A percentile compares a stretch with the other conserved stretches of the same genome.
Conservation (phyloP, 2,797 vertebrate genomes). For the Amblyopsis hoosieri region DNA sequence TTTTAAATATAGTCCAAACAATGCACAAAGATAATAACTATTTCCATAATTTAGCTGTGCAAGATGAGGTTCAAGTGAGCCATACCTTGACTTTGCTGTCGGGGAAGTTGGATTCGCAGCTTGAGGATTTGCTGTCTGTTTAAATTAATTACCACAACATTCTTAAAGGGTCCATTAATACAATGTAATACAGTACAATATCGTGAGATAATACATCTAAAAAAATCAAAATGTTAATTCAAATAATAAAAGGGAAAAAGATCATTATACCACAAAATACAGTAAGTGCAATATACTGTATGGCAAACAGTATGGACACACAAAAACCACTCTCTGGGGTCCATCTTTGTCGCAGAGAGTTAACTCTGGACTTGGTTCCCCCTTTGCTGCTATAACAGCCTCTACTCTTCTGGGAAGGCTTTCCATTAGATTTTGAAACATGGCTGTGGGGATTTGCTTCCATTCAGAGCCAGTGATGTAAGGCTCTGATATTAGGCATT, state of each 20-base stretch:
- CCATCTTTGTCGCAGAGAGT: too few relatives aligned
- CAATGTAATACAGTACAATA: not conserved
- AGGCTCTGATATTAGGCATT: too few relatives aligned
- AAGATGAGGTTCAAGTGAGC: not conserved
- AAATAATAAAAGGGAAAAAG: not conserved
- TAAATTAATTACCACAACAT: constrained; percentile 3
- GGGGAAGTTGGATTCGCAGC: constrained; percentile 3
- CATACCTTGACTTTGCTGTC: constrained; percentile 47
- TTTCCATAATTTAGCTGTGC: not conserved
- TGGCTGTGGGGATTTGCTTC: too few relatives aligned
- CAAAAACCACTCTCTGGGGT: too few relatives aligned
- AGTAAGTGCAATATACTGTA: not conserved
- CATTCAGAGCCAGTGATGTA: too few relatives aligned
- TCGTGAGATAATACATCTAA: too few relatives aligned
- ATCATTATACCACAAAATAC: not conserved
- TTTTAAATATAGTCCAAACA: not conserved
- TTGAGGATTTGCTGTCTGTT: not conserved
- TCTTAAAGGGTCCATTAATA: constrained; percentile 26
- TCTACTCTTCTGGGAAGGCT: too few relatives aligned
- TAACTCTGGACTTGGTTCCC: too few relatives aligned
- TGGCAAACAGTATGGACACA: too few relatives aligned
- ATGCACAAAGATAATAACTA: not conserved
- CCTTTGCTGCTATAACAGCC: too few relatives aligned
- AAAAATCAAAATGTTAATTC: not conserved
- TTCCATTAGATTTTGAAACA: too few relatives aligned